phyloP scores from a whole-genome alignment of 2,797 vertebrate species.

The Carapus acus region DNA sequence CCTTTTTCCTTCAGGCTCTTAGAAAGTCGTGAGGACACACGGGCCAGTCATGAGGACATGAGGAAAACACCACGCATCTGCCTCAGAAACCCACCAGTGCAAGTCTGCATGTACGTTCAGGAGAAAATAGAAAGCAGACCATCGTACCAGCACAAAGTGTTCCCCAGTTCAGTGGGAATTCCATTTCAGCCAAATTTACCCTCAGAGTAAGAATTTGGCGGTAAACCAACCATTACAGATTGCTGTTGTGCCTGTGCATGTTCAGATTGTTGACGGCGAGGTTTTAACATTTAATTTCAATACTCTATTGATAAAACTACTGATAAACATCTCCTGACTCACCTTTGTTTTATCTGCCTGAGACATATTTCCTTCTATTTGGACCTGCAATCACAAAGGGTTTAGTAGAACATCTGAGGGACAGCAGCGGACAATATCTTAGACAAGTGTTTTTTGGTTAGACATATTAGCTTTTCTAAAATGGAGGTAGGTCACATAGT shows the following conservation, averaged over 20 bases:
- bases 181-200: no score
- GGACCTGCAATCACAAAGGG: slow-evolving; percentile 44
- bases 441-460: no score
- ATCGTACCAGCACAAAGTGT: background rate
- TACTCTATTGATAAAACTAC: no score
- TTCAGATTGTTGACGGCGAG: no score
- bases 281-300: no score
- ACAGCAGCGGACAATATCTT: no score
- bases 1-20: slow-evolving; percentile 23
- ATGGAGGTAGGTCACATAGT: slow-evolving; percentile 12
- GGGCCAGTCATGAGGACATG: slow-evolving; percentile 24
- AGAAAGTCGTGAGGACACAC: background rate
- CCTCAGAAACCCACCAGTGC: background rate
- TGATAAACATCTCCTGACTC: no score
- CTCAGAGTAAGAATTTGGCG: no score
- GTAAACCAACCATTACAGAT: no score
- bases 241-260: no score
- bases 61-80: slow-evolving; percentile 13
- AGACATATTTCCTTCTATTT: slow-evolving; percentile 66
- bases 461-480: slow-evolving; percentile 23
- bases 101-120: background rate
- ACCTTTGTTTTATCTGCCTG: slow-evolving; percentile 79
- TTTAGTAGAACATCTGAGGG: no score
- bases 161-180: no score
- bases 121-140: background rate